These are phyloP conservation scores for Synanthedon vespiformis DNA, from an alignment of 2,888 invertebrate species.

Conservation along the genomic window DNA sequence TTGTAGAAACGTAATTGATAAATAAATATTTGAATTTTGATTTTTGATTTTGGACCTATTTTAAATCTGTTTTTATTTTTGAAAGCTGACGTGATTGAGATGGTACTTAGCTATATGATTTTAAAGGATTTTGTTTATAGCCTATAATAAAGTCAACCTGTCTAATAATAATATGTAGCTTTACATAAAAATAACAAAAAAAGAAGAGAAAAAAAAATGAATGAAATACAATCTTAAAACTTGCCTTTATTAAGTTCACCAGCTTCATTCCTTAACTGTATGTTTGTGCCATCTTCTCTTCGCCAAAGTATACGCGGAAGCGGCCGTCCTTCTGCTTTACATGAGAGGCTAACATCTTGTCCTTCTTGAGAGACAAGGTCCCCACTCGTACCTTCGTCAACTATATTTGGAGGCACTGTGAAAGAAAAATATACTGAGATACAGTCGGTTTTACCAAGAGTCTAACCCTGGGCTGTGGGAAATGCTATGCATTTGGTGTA, in stretches of 20 bases:
- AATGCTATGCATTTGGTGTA: no score
- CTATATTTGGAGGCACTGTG: slow-evolving; percentile 83
- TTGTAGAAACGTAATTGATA: no score
- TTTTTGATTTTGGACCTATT: no score
- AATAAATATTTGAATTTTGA: no score
- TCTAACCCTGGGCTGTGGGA: no score
- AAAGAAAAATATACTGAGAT: slow-evolving; percentile 15
- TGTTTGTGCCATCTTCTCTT: slow-evolving; percentile 71
- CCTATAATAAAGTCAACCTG: no score
- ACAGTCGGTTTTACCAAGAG: no score
- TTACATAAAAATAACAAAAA: background rate
- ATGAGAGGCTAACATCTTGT: slow-evolving; percentile 79
- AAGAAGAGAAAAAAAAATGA: background rate
- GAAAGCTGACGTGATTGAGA: no score
- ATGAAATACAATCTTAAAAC: background rate
- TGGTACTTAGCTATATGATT: no score
- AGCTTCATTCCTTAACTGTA: slow-evolving; percentile 58
- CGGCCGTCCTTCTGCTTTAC: slow-evolving; percentile 80
- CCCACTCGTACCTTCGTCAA: slow-evolving; percentile 81
- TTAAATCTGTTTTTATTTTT: no score
- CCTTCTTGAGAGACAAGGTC: slow-evolving; percentile 81
- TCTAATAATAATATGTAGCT: no score
- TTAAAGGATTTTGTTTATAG: no score
- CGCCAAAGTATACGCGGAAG: slow-evolving; percentile 75
- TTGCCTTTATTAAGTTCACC: slow-evolving; percentile 59